A percentile compares a stretch with the other conserved stretches of the same genome.
These are phyloP conservation scores for Pogona vitticeps DNA, from an alignment of 2,113 vertebrate genomes.

Conservation along the genomic window DNA sequence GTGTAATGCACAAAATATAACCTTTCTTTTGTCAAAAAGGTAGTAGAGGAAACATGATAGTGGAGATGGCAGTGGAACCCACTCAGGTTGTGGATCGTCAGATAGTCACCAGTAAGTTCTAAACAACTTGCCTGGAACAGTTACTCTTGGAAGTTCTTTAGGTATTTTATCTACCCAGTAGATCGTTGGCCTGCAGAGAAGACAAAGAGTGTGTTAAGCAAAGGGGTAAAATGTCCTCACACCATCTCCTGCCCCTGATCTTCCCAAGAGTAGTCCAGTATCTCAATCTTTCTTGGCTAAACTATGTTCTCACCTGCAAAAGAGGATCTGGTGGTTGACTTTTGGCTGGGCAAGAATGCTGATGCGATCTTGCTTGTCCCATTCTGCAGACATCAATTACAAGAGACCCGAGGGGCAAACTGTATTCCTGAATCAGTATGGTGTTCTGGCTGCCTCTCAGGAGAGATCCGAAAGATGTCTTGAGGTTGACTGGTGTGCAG, in stretches of 20 bases:
- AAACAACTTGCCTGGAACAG: constrained; percentile 44
- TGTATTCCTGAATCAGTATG: neutral
- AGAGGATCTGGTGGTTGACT: constrained; percentile 35
- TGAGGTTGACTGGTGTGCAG: neutral
- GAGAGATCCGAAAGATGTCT: neutral
- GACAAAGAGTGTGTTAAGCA: neutral
- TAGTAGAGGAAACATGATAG: neutral
- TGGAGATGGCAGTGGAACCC: too few species aligned
- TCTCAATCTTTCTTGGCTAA: neutral
- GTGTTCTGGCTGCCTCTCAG: too few species aligned
- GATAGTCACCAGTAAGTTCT: too few species aligned
- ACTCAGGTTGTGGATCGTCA: too few species aligned
- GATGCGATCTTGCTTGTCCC: neutral
- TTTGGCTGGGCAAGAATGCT: constrained; percentile 54
- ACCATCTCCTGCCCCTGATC: too few species aligned
- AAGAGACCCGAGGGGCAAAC: neutral
- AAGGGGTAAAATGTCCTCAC: neutral
- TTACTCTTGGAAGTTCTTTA: constrained; percentile 29
- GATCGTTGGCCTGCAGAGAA: constrained; percentile 62
- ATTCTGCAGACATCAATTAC: neutral
- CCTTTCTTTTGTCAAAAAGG: neutral
- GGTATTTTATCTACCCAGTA: constrained; percentile 66
- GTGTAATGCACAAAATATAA: too few species aligned
- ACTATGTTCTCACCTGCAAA: constrained; percentile 53
- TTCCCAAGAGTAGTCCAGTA: neutral